phyloP scores from a whole-genome alignment of 2,888 invertebrate species.

The Heteromyza rotundicornis region DNA sequence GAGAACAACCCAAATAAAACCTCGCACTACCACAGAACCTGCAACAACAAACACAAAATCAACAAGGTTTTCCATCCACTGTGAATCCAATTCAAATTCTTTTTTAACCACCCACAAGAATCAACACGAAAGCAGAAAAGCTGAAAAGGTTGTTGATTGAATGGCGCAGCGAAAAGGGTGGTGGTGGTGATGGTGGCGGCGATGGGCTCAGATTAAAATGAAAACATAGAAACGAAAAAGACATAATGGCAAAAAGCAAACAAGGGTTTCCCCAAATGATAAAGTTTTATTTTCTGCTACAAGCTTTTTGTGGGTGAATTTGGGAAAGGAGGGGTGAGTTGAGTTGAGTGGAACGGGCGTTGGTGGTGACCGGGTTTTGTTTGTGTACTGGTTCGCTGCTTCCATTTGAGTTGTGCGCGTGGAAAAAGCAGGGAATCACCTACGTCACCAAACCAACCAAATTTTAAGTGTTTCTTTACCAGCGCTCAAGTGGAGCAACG shows the following conservation, averaged over 20 bases:
- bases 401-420: conserved; percentile 22
- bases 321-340: too few species aligned
- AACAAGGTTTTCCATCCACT: not conserved
- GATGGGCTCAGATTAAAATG: not conserved
- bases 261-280: conserved; percentile 53
- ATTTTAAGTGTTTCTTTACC: not conserved
- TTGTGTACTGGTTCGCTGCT: not conserved
- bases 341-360: not conserved
- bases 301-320: not conserved
- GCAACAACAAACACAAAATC: not conserved
- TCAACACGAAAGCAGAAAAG: not conserved
- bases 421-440: conserved; percentile 22
- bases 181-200: too few species aligned
- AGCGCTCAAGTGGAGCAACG: not conserved
- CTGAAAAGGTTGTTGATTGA: not conserved
- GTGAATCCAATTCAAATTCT: not conserved
- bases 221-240: not conserved
- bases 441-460: conserved; percentile 20
- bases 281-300: conserved; percentile 48
- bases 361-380: not conserved
- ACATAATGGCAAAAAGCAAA: conserved; percentile 24
- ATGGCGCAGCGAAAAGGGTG: not conserved
- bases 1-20: conserved; percentile 41
- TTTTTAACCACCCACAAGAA: not conserved
- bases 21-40: conserved; percentile 29